Evolutionary conservation across 1,140 invertebrate genomes (phyloP).

Genomic region (Drosophila arawakana): DNA sequence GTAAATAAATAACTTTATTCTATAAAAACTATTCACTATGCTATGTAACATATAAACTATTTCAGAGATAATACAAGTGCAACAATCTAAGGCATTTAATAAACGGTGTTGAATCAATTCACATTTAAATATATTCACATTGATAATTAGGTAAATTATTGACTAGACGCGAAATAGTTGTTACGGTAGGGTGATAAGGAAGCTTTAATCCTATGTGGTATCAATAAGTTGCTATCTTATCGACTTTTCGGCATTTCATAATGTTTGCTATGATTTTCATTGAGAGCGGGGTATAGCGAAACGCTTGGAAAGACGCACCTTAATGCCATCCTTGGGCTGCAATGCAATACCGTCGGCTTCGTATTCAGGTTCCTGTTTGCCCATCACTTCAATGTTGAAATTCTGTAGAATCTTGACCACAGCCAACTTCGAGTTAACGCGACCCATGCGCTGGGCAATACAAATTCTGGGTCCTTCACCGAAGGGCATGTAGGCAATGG

Average conservation of each 20-base stretch:
- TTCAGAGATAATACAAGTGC: constrained; percentile 39
- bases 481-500: constrained; percentile 87
- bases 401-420: constrained; percentile 66
- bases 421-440: constrained; percentile 62
- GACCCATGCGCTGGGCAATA: constrained; percentile 69
- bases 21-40: constrained; percentile 3
- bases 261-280: constrained; percentile 6
- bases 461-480: constrained; percentile 88
- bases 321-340: constrained; percentile 62
- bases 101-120: constrained; percentile 60
- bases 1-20: constrained; percentile 43
- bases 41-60: constrained; percentile 23
- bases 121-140: constrained; percentile 4
- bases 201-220: constrained; percentile 18
- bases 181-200: constrained; percentile 18
- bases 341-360: constrained; percentile 57
- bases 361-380: constrained; percentile 49
- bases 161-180: constrained; percentile 4
- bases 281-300: neutral
- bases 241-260: constrained; percentile 16
- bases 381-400: constrained; percentile 67
- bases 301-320: constrained; percentile 65
- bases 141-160: neutral
- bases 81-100: constrained; percentile 64
- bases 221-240: constrained; percentile 1